Conservation (phyloP, 2,888 invertebrate genomes). For the Eudemis profundana region DNA sequence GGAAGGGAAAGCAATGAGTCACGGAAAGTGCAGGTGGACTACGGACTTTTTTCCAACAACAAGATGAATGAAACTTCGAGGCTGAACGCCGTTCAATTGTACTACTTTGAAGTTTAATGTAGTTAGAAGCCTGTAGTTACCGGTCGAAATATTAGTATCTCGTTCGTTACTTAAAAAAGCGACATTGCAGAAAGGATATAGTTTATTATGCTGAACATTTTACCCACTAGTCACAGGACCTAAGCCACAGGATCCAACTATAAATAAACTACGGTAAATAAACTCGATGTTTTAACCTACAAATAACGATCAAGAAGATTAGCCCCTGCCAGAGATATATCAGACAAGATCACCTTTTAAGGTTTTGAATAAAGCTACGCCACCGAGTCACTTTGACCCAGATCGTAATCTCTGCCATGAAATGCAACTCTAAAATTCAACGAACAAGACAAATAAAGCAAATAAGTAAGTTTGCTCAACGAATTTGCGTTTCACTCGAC, state of each 20-base stretch:
- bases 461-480: slow-evolving; percentile 31
- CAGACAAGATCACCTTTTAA: slow-evolving; percentile 26
- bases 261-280: not conserved
- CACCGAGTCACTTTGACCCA: slow-evolving; percentile 39
- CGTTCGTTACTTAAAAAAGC: too few relatives aligned
- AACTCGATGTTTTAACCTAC: slow-evolving; percentile 5
- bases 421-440: slow-evolving; percentile 39
- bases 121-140: not conserved
- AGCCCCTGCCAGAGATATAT: slow-evolving; percentile 8
- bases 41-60: slow-evolving; percentile 24
- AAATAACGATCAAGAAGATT: slow-evolving; percentile 17
- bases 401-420: slow-evolving; percentile 42
- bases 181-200: too few relatives aligned
- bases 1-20: slow-evolving; percentile 35
- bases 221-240: too few relatives aligned
- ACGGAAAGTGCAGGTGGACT: slow-evolving; percentile 39
- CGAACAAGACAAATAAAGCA: slow-evolving; percentile 39
- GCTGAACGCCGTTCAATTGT: slow-evolving; percentile 5
- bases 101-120: not conserved
- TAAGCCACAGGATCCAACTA: not conserved
- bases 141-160: not conserved
- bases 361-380: slow-evolving; percentile 35
- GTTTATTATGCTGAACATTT: too few relatives aligned
- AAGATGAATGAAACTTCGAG: slow-evolving; percentile 25
- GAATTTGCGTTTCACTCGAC: slow-evolving; percentile 35